Evolutionary conservation across 2,113 vertebrate species (phyloP), one percentile per base, ranked within the genome.

Genomic region (Atrichornis clamosus): DNA sequence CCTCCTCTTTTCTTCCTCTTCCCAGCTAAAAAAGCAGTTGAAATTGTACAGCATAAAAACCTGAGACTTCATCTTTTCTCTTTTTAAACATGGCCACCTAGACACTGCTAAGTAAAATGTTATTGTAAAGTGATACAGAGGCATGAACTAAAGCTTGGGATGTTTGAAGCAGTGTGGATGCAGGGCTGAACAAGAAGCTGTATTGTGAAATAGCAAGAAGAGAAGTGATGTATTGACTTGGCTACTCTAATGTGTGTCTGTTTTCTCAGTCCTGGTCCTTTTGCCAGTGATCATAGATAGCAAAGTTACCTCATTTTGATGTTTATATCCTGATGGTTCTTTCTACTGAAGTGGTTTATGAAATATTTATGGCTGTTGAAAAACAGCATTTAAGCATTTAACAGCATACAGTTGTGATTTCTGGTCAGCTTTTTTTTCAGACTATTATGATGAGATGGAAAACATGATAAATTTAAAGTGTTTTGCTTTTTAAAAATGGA

Each of bases 321-420:
- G 27, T 89, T 97, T 88, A 27, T 78, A 2, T 72, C 30, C 27
- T 68, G 67, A 15, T 72, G n/a, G 30, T 86, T 37, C 32, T 58
- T 89, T 72, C 33, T 86, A 13, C 63, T 63, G 5, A 85, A 95
- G 56, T 55, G 55, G 26, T 87, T 90, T 88, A 75, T 94, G 37
- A 94, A 93, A 93, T 94, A 95, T 93, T 96, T 37, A 20, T 30
- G n/a, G 24, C 22, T 88, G 23, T 22, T 96, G 53, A 47, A 86
- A 95, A 93, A 91, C 26, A 92, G 44, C 33, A 27, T 86, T 82
- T 78, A 67, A 87, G 62, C n/a, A n/a, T n/a, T n/a, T n/a, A n/a
- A n/a, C n/a, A n/a, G n/a, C n/a, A n/a, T n/a, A 22, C 0, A 0
- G 47, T 84, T 84, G 35, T 78, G 47, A 73, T 75, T 94, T 94